Conservation (phyloP, 2,113 vertebrate species). For the Struthio camelus region DNA sequence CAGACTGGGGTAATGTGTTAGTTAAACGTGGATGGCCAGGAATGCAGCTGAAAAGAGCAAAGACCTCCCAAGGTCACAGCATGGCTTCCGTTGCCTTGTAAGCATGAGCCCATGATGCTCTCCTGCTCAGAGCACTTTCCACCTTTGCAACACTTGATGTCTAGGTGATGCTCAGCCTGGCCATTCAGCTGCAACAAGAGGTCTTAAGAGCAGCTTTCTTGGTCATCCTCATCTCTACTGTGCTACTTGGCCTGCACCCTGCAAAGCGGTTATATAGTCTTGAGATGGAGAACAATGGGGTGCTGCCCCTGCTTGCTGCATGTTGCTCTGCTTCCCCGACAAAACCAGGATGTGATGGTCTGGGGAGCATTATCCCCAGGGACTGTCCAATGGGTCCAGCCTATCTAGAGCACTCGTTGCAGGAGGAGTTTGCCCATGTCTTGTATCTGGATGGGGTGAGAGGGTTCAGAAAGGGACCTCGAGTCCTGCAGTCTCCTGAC, state of each 20-base stretch:
- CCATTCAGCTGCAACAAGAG: not conserved
- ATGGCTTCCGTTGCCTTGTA: not conserved
- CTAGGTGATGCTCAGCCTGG: accelerated
- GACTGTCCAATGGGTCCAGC: not conserved
- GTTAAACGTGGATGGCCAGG: not conserved
- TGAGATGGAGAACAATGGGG: accelerated
- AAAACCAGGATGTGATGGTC: accelerated
- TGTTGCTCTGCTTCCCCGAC: not conserved
- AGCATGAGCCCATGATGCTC: accelerated
- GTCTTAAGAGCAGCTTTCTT: not conserved
- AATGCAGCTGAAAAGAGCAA: not conserved
- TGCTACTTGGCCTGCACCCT: not conserved
- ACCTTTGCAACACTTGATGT: not conserved
- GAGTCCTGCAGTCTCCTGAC: not conserved
- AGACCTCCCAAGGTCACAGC: not conserved
- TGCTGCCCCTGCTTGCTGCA: not conserved
- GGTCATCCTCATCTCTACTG: not conserved
- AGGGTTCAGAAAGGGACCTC: not conserved
- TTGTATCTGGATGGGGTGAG: accelerated
- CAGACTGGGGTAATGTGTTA: not conserved
- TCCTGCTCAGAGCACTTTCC: not conserved
- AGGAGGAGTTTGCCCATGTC: not conserved
- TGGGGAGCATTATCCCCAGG: not conserved
- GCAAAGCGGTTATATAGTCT: not conserved
- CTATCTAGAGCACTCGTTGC: not conserved